Base-by-base conservation (phyloP, 92 coral and sea anemone species). In the Hydrozoanthus gracilis region DNA sequence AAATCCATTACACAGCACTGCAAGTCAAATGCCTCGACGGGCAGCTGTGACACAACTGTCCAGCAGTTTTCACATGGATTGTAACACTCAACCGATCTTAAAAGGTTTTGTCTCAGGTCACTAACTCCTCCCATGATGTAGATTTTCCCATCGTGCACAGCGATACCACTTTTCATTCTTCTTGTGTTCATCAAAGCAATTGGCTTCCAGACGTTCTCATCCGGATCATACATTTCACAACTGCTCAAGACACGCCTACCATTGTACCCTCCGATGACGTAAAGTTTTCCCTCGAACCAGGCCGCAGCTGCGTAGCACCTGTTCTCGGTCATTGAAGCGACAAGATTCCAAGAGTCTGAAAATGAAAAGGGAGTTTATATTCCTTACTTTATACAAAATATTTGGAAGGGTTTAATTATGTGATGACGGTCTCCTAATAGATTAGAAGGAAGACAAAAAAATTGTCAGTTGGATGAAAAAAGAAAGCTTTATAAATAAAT, bases 261-360 rank as follows among this genome's bases (percentile, higher is more conserved):
- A 72, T 96, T 93, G 82, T 88, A 91, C 47, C 99, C 99, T 14
- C 99, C 99, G 73, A 93, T 82, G 77, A 93, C 90, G 80, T 79
- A 93, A 88, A 96, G 83, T 76, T 93, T 93, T 20, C 86, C 86
- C 60, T 90, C 88, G 72, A 86, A 82, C 16, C 86, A 79, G 52
- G 91, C 93, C 7, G 96, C 95, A 16, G 92, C 91, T 1, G 96
- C 95, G 73, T 91, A 79, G 45, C 88, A 80, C 35, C 99, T 89
- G 55, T 75, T 87, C 77, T 86, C 90, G 83, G 74, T 87, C 95
- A 92, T 95, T 39, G 99, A 88, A 51, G 92, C 66, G 56, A 91
- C 84, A 50, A 51, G 51, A 52, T 72, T 80, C 99, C 99, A 96
- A 68, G 83, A 76, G 78, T 96, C 99, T 95, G 66, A 35, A 68